Conservation (phyloP, 2,888 invertebrate species). For the Actias luna region DNA sequence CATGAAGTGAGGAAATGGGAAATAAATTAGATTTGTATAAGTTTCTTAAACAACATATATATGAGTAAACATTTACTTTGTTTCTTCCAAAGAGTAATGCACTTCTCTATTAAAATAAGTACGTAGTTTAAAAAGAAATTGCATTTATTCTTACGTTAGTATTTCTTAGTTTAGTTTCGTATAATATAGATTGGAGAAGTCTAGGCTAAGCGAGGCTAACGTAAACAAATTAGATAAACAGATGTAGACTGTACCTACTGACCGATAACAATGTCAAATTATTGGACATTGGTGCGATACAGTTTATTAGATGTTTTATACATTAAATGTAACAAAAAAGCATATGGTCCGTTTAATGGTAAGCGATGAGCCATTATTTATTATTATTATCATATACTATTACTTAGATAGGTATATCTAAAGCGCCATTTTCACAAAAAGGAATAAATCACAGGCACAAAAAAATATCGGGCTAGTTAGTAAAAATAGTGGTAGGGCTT, state of each 20-base stretch:
- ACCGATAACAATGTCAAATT: neutral
- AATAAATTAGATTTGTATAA: slow-evolving; percentile 80
- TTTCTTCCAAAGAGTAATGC: slow-evolving; percentile 56
- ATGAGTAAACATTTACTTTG: slow-evolving; percentile 69
- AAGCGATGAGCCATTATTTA: no score
- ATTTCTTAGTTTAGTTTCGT: slow-evolving; percentile 9
- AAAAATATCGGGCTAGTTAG: no score
- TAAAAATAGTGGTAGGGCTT: no score
- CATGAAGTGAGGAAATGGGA: slow-evolving; percentile 80
- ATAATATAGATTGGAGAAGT: neutral
- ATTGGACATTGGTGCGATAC: neutral
- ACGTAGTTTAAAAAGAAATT: slow-evolving; percentile 38
- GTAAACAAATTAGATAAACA: neutral
- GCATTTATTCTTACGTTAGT: slow-evolving; percentile 25
- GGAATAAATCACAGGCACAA: no score
- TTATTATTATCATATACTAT: no score
- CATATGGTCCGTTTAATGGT: no score
- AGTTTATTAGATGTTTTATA: no score
- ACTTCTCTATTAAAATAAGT: slow-evolving; percentile 50
- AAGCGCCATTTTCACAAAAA: no score
- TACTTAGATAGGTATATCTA: no score
- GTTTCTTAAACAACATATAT: slow-evolving; percentile 64
- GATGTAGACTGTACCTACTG: neutral
- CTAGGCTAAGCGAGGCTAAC: neutral
- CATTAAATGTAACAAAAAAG: no score